Percentiles rank a stretch among this genome's conserved stretches.
phyloP scores from a whole-genome alignment of 1,140 invertebrate species.

The Olivierus martensii region DNA sequence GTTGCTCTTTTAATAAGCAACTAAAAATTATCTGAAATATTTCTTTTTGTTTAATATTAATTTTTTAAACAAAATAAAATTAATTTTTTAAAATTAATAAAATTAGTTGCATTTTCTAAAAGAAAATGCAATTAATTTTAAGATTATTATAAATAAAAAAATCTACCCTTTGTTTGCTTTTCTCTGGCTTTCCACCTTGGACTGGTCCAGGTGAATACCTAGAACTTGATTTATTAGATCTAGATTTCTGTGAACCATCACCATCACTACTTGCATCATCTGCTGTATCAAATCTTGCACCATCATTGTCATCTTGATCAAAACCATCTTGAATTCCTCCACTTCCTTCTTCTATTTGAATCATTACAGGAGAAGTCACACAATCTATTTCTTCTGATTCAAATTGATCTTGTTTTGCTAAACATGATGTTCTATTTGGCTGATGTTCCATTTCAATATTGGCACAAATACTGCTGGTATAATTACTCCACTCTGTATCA shows the following conservation, averaged over 20 bases:
- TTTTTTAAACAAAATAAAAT: too few relatives aligned
- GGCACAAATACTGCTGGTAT: neutral
- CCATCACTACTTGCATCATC: constrained; percentile 2
- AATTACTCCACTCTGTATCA: too few relatives aligned
- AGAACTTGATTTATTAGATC: constrained; percentile 5
- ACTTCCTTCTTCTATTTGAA: constrained; percentile 13
- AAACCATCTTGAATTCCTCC: constrained; percentile 5
- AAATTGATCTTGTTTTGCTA: constrained; percentile 15
- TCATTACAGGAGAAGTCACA: constrained; percentile 13
- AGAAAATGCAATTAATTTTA: too few relatives aligned
- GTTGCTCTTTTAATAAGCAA: too few relatives aligned
- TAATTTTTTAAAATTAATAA: neutral
- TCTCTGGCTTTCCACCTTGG: constrained; percentile 5
- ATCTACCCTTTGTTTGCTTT: neutral
- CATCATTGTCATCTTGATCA: constrained; percentile 5
- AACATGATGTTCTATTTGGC: constrained; percentile 8
- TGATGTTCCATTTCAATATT: neutral
- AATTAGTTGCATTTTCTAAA: neutral
- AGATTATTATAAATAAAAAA: neutral
- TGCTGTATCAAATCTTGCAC: constrained; percentile 4
- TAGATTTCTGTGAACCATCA: constrained; percentile 2
- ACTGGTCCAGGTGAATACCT: constrained; percentile 1
- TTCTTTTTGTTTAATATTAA: too few relatives aligned
- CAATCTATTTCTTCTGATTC: constrained; percentile 9
- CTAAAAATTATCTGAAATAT: too few relatives aligned